Evolutionary conservation across 1,140 invertebrate genomes (phyloP), one percentile per base, ranked within the genome.

Genomic region (Periplaneta americana): DNA sequence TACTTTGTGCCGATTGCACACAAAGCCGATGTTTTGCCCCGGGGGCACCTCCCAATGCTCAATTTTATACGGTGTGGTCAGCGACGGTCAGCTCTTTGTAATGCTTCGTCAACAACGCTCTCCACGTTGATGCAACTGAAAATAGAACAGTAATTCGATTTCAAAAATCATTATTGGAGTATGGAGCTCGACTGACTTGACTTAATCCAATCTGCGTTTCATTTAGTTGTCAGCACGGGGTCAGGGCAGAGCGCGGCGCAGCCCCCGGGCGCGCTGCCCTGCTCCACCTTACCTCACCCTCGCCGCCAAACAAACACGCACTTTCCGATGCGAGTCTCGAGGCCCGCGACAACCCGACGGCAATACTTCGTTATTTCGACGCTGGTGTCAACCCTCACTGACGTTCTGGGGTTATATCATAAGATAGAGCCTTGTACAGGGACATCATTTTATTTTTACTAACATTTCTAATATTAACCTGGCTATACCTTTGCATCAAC

Each of bases 61-160:
- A 48, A 48, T 48, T 48, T 48, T 48, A 48, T 48, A 48, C n/a
- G 48, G 48, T 66, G 48, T n/a, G 48, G 48, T 66, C 48, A 66
- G 48, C 48, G 48, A 66, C 22, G 48, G 48, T 66, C 48, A 66
- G 22, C 48, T 66, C 48, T 66, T 66, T 66, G 48, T 66, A 66
- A 28, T 66, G 6, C 48, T 66, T 66, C 48, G n/a, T 66, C 48
- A 66, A 66, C 48, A 75, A 15, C 35, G 33, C 34, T 36, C 17
- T 34, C 36, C n/a, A 78, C 37, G 76, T 36, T 78, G 33, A 78
- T 78, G 35, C 36, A 78, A 17, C 76, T 36, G n/a, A 78, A 78
- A 78, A 78, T 78, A 78, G 76, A 36, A 78, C 28, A 78, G 36
- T 78, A 78, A 78, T 78, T 78, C 9, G 76, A 78, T 78, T 78